phyloP scores from a whole-genome alignment of 2,113 vertebrate genomes.

The Peromyscus polionotus region DNA sequence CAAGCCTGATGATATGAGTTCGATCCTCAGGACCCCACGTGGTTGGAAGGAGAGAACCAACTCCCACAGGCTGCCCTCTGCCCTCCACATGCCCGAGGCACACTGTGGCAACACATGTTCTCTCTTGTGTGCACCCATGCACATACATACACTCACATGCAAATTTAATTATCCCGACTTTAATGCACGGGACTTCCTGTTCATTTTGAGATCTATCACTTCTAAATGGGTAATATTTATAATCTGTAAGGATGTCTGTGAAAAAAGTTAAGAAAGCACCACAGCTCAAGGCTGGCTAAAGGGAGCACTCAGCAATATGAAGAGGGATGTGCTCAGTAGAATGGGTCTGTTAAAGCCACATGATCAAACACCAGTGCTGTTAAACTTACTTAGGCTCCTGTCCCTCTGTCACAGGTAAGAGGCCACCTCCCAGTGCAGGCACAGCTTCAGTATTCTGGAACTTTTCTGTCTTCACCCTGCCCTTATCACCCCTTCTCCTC shows the following conservation, averaged over 20 bases:
- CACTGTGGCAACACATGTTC: too few relatives aligned
- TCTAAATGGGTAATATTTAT: constrained; percentile 41
- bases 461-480: background rate
- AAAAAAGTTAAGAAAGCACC: background rate
- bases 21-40: background rate
- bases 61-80: background rate
- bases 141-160: too few relatives aligned
- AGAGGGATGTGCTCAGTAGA: background rate
- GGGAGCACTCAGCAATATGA: background rate
- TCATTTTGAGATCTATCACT: constrained; percentile 2
- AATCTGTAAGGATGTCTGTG: background rate
- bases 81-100: background rate
- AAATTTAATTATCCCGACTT: background rate
- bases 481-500: background rate
- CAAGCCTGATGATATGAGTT: background rate
- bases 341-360: background rate
- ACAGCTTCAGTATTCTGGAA: constrained; percentile 11
- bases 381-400: background rate
- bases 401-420: background rate
- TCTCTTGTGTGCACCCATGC: background rate
- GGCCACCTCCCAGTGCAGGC: background rate
- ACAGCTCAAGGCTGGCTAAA: background rate
- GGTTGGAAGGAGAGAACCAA: background rate
- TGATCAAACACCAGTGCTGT: background rate
- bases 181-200: constrained; percentile 2